Evolutionary conservation across 2,113 vertebrate genomes (phyloP).

Genomic region (Dolichotis patagonum): DNA sequence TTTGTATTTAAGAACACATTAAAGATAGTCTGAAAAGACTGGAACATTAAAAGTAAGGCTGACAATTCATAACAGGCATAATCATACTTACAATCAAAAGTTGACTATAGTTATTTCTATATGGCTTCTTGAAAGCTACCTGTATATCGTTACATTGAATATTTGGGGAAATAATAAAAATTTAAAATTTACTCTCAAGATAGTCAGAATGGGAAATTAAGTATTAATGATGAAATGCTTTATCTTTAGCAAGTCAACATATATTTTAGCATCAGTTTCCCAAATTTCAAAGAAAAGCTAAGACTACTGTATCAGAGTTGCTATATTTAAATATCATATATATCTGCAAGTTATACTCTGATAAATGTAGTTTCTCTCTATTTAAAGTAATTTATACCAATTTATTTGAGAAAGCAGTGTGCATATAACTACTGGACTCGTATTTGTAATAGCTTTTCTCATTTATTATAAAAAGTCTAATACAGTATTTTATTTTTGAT

Average conservation of each 20-base stretch:
- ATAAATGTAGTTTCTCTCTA: conserved; percentile 34
- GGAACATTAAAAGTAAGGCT: background rate
- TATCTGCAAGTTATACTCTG: background rate
- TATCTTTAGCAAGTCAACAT: background rate
- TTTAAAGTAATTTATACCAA: background rate
- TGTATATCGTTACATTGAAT: background rate
- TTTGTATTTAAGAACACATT: conserved; percentile 15
- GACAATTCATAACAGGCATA: background rate
- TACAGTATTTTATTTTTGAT: conserved; percentile 17
- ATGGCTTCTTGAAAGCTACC: conserved; percentile 5
- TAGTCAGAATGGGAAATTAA: conserved; percentile 36
- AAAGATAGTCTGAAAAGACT: background rate
- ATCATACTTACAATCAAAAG: background rate
- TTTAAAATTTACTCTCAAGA: conserved; percentile 26
- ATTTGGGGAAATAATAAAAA: background rate
- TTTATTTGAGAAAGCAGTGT: background rate
- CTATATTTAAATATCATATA: background rate
- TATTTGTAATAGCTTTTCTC: background rate
- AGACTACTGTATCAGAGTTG: background rate
- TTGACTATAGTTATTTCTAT: conserved; percentile 15
- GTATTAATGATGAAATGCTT: background rate
- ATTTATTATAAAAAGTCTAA: background rate
- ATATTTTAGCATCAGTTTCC: background rate
- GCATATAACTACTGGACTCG: background rate
- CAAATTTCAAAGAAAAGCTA: conserved; percentile 34